Base-by-base conservation (phyloP, 2,888 invertebrate genomes). In the Ennomos quercinarius region DNA sequence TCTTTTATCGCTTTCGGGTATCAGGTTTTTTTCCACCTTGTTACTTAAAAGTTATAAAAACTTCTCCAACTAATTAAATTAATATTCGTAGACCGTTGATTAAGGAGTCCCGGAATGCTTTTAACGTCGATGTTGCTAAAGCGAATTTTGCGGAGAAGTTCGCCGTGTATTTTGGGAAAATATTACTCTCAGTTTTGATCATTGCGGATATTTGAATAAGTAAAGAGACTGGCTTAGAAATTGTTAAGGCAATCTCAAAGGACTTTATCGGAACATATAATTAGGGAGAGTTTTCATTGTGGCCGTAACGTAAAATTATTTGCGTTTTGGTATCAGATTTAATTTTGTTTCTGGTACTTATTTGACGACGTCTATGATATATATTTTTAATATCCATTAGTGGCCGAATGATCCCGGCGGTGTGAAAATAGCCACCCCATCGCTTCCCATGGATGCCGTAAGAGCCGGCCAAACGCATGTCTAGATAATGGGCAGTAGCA, bases 41-140 rank as follows among this genome's bases (percentile, higher is more conserved):
- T 84, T 81, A 82, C 82, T 81, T 78, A 82, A 80, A 81, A 84
- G 83, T 83, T 83, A 78, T 77, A 82, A 84, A 86, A 87, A 84
- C 82, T 87, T 87, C 83, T 83, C 83, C 82, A 78, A 81, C 80
- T 87, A 88, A 87, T 88, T 85, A 86, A 86, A 86, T 87, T 86
- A 87, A 85, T 87, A 87, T 87, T 87, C 84, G 80, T 79, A 78
- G 83, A 77, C 78, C 82, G 84, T 86, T 89, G 86, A 89, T 89
- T 86, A 87, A 86, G 85, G 81, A 81, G 83, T 81, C 78, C 74
- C 76, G 82, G 81, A 87, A 87, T 87, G 88, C 87, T 87, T 87
- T 87, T 88, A 88, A 76, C 85, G 83, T 76, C 79, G 81, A 87
- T 81, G 81, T 80, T 75, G 72, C 74, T 70, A 69, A 73, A 70